These are phyloP conservation scores for Drosophila aldrichi DNA, from an alignment of 2,888 invertebrate genomes.

Conservation along the genomic window DNA sequence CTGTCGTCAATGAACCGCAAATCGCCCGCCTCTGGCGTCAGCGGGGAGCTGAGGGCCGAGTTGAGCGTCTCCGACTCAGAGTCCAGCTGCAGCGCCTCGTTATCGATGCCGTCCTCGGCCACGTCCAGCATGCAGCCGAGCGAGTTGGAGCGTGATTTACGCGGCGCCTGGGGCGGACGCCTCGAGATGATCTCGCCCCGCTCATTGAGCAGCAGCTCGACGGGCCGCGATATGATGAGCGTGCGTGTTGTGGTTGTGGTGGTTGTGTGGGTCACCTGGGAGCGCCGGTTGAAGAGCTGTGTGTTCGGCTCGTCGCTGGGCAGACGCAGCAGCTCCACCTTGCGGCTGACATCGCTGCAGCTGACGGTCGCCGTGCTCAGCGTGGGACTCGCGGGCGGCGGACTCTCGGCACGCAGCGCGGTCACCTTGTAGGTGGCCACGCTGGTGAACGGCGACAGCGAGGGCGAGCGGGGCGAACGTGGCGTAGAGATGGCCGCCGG, in stretches of 20 bases:
- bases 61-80: conserved; percentile 20
- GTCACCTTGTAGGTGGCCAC: conserved; percentile 63
- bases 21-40: conserved; percentile 69
- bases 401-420: conserved; percentile 50
- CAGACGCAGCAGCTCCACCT: conserved; percentile 70
- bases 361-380: conserved; percentile 68
- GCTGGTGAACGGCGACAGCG: conserved; percentile 64
- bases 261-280: conserved; percentile 78
- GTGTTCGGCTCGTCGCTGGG: conserved; percentile 53
- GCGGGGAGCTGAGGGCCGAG: conserved; percentile 58
- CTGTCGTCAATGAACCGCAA: conserved; percentile 84
- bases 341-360: conserved; percentile 74
- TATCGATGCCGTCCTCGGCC: conserved; percentile 40
- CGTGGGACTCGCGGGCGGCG: conserved; percentile 61
- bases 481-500: conserved; percentile 23
- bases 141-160: conserved; percentile 82
- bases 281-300: conserved; percentile 65
- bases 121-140: conserved; percentile 83
- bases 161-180: conserved; percentile 52
- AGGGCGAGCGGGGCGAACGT: conserved; percentile 66
- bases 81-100: conserved; percentile 38
- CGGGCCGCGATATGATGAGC: conserved; percentile 75
- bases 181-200: conserved; percentile 80
- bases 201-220: conserved; percentile 79
- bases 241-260: conserved; percentile 83